phyloP scores from a whole-genome alignment of 37 sponge, comb jelly and placozoan genomes.

The Cliona cf. orientalis region DNA sequence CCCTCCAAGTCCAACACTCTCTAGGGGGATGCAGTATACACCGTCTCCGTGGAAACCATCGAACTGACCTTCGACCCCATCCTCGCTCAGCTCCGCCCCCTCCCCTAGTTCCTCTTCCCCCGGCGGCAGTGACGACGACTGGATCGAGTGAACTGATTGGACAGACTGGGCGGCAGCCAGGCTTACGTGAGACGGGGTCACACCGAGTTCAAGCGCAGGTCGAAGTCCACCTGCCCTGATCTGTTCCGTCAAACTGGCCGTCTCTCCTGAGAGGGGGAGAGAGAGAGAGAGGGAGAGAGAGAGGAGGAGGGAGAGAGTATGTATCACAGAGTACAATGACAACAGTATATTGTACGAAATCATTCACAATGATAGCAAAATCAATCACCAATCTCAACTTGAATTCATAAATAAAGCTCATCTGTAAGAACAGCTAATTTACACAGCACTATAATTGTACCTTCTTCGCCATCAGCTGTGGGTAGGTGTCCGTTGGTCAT shows the following conservation, averaged over 20 bases:
- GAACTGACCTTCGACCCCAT: neutral
- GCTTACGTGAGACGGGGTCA: conserved; percentile 43
- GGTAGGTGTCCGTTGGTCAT: too few relatives aligned
- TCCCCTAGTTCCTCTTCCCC: neutral
- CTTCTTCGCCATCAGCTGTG: too few relatives aligned
- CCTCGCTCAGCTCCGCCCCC: neutral
- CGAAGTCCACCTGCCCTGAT: conserved; percentile 3
- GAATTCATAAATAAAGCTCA: neutral
- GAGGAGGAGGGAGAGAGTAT: neutral
- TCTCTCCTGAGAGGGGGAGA: neutral
- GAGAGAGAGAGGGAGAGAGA: neutral
- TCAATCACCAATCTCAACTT: neutral
- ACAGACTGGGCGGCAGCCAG: neutral
- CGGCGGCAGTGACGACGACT: neutral
- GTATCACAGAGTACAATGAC: neutral
- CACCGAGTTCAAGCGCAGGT: conserved; percentile 29
- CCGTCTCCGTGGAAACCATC: neutral
- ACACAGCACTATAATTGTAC: neutral
- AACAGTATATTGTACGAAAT: neutral
- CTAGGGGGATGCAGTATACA: conserved; percentile 34
- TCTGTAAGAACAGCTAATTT: neutral
- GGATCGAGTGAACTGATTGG: neutral
- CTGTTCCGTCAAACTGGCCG: conserved; percentile 24
- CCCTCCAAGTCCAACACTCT: conserved; percentile 78
- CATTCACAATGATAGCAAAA: neutral